Conservation (phyloP, 2,113 vertebrate genomes). For the Peromyscus maniculatus region DNA sequence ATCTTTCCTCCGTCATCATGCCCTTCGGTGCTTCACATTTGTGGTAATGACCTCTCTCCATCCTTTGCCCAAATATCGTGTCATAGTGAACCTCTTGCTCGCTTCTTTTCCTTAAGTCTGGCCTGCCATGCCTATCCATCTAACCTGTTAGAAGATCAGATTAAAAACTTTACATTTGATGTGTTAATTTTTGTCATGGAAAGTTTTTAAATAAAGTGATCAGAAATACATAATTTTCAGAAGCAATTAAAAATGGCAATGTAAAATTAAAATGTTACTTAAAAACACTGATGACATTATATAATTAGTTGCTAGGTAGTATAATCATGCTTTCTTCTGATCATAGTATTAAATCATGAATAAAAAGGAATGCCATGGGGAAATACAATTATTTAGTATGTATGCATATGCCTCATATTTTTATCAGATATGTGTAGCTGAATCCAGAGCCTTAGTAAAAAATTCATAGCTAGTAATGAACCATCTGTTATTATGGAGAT, state of each 20-base stretch:
- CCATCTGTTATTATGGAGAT: constrained; percentile 65
- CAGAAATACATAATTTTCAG: neutral
- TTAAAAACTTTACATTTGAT: neutral
- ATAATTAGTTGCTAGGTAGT: constrained; percentile 40
- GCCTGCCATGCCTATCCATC: neutral
- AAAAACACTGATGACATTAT: neutral
- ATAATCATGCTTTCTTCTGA: constrained; percentile 38
- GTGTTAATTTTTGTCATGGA: neutral
- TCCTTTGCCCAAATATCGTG: neutral
- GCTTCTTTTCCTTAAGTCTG: neutral
- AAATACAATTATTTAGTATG: constrained; percentile 46
- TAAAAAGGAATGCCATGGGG: constrained; percentile 30
- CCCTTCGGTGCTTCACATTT: neutral
- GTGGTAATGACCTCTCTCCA: neutral
- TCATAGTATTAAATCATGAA: constrained; percentile 50
- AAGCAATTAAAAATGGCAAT: constrained; percentile 27
- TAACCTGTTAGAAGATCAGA: neutral
- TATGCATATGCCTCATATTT: neutral
- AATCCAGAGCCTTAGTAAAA: constrained; percentile 58
- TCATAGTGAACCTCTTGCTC: neutral
- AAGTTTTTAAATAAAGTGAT: constrained; percentile 17
- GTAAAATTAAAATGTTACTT: neutral
- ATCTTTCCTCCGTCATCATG: neutral
- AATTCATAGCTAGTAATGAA: constrained; percentile 63
- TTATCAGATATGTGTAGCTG: constrained; percentile 57